Percentiles rank a stretch among this genome's conserved stretches.
Conservation (phyloP, 53 echinoderm and acorn worm species). For the Patiria pectinifera region DNA sequence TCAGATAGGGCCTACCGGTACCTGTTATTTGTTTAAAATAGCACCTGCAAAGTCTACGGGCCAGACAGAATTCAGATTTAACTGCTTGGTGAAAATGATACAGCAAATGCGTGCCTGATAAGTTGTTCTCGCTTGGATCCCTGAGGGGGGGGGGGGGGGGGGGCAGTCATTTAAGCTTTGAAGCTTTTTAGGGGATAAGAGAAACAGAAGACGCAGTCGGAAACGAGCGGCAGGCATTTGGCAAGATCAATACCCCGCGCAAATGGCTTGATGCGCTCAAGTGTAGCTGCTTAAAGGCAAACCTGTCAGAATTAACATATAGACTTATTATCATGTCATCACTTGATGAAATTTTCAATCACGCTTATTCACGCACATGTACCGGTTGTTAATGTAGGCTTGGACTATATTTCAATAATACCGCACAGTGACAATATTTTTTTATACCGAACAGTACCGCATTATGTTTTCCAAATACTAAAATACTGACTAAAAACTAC, state of each 20-base stretch:
- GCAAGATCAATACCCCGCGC: slow-evolving; percentile 45
- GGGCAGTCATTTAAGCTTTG: neutral
- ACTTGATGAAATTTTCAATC: neutral
- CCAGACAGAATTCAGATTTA: neutral
- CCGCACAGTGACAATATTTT: too few relatives aligned
- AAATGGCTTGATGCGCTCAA: slow-evolving; percentile 22
- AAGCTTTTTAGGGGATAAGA: neutral
- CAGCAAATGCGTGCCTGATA: slow-evolving; percentile 30
- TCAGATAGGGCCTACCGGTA: too few relatives aligned
- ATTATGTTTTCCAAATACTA: too few relatives aligned
- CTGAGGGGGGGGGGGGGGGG: neutral
- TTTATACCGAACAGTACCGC: too few relatives aligned
- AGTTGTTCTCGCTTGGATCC: neutral
- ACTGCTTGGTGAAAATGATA: slow-evolving; percentile 5
- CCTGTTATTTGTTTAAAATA: slow-evolving; percentile 28
- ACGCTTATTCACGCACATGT: too few relatives aligned
- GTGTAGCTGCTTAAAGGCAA: neutral
- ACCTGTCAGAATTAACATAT: neutral
- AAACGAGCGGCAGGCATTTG: slow-evolving; percentile 23
- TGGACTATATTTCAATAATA: neutral
- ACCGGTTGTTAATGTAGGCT: neutral
- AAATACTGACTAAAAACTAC: too few relatives aligned
- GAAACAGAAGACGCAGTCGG: slow-evolving; percentile 29
- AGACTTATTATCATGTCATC: neutral
- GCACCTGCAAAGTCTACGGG: slow-evolving; percentile 24